Conservation (phyloP, 1,140 invertebrate genomes). For the Micrasema longulum region DNA sequence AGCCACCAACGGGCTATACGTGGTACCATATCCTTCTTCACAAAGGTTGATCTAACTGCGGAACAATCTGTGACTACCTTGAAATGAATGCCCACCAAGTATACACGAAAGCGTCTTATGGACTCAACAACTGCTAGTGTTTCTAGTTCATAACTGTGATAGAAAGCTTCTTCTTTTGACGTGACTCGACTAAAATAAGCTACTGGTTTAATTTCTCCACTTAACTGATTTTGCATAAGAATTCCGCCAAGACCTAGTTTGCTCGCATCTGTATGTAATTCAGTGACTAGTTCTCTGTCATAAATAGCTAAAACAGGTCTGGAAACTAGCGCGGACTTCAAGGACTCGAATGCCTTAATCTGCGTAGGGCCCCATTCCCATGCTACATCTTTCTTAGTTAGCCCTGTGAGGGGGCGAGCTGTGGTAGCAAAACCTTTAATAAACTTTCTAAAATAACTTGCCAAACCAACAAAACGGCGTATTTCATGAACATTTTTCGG, state of each 20-base stretch:
- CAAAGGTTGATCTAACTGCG: slow-evolving; percentile 50
- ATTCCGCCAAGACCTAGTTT: slow-evolving; percentile 13
- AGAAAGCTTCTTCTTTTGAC: slow-evolving; percentile 55
- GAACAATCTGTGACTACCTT: slow-evolving; percentile 60
- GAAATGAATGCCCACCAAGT: slow-evolving; percentile 59
- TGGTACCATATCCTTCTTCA: neutral
- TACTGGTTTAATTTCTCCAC: slow-evolving; percentile 56
- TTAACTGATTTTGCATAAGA: slow-evolving; percentile 15
- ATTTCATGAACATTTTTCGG: slow-evolving; percentile 5
- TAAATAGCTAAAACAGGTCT: neutral
- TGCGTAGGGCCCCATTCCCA: neutral
- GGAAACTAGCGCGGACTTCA: neutral
- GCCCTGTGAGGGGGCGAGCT: slow-evolving; percentile 43
- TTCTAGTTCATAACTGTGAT: slow-evolving; percentile 60
- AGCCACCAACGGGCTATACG: neutral
- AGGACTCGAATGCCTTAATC: neutral
- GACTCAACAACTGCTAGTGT: slow-evolving; percentile 56
- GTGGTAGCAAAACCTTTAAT: slow-evolving; percentile 52
- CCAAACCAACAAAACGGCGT: slow-evolving; percentile 51
- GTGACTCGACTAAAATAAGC: slow-evolving; percentile 59
- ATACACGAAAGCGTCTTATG: slow-evolving; percentile 58
- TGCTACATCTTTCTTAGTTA: slow-evolving; percentile 1
- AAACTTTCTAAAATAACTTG: slow-evolving; percentile 56
- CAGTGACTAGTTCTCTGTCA: neutral
- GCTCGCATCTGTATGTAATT: neutral